Percentiles rank a stretch among this genome's conserved stretches.
These are phyloP conservation scores for Paratrypauchen microcephalus DNA, from an alignment of 2,797 vertebrate species.

Conservation along the genomic window DNA sequence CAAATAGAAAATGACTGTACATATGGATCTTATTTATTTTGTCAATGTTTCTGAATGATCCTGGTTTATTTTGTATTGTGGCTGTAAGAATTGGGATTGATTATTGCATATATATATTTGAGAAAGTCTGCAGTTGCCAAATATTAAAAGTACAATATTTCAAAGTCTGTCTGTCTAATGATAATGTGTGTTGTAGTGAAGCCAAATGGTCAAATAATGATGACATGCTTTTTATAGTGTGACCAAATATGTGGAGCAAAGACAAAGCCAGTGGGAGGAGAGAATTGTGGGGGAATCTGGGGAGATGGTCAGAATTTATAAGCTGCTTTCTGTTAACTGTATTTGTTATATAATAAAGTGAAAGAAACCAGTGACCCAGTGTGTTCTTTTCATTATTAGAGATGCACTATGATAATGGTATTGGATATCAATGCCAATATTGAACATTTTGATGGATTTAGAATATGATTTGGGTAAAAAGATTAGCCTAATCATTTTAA, in stretches of 20 bases:
- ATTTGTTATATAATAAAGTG: slow-evolving; percentile 64
- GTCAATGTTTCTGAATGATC: slow-evolving; percentile 54
- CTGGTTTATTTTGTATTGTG: slow-evolving; percentile 34
- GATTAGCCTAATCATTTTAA: too few relatives aligned
- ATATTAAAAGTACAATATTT: slow-evolving; percentile 15
- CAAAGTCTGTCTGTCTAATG: slow-evolving; percentile 20
- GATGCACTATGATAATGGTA: too few relatives aligned
- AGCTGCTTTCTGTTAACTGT: slow-evolving; percentile 44
- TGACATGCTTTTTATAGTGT: slow-evolving; percentile 37
- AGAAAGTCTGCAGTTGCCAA: slow-evolving; percentile 25
- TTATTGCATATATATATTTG: slow-evolving; percentile 22
- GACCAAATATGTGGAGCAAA: slow-evolving; percentile 50
- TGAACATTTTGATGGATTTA: too few relatives aligned
- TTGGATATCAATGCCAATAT: too few relatives aligned
- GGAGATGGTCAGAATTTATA: slow-evolving; percentile 27
- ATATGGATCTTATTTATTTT: slow-evolving; percentile 71
- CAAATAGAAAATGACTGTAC: slow-evolving; percentile 51
- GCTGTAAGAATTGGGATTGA: background rate
- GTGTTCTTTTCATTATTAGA: background rate
- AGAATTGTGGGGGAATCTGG: slow-evolving; percentile 32
- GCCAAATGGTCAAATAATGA: slow-evolving; percentile 13
- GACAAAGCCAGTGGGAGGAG: slow-evolving; percentile 32
- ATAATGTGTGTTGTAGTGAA: slow-evolving; percentile 37
- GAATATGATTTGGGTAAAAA: too few relatives aligned
- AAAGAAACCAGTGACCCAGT: slow-evolving; percentile 18